phyloP scores from a whole-genome alignment of 2,888 invertebrate species.

The Hipparchia sbordonii region DNA sequence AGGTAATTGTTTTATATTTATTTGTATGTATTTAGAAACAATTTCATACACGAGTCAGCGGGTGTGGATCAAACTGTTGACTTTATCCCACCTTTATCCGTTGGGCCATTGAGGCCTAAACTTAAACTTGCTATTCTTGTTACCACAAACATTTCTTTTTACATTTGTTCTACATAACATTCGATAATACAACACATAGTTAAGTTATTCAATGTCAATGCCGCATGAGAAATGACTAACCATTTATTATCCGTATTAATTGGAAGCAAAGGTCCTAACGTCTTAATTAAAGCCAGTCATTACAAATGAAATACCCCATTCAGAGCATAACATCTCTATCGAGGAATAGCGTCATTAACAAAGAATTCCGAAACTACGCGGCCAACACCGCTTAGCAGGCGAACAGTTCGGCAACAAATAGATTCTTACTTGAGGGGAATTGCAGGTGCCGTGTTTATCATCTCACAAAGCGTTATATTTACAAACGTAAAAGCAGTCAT shows the following conservation, averaged over 20 bases:
- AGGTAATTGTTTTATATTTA: too few species aligned
- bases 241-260: constrained; percentile 22
- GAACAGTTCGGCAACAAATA: background rate
- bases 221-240: background rate
- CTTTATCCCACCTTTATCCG: too few species aligned
- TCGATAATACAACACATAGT: background rate
- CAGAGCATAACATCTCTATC: constrained; percentile 36
- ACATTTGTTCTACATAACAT: background rate
- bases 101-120: too few species aligned
- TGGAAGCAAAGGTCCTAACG: constrained; percentile 30
- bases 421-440: background rate
- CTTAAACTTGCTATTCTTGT: background rate
- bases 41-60: too few species aligned
- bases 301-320: constrained; percentile 32
- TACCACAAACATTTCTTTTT: background rate
- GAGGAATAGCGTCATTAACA: constrained; percentile 41
- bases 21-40: too few species aligned
- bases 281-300: constrained; percentile 30
- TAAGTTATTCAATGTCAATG: background rate
- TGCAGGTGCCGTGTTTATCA: background rate
- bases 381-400: background rate
- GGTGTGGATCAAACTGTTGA: too few species aligned
- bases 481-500: too few species aligned
- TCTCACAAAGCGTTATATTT: background rate
- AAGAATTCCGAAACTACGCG: constrained; percentile 39